Conservation (phyloP, 2,797 vertebrate genomes). For the Gobio occitaniae region DNA sequence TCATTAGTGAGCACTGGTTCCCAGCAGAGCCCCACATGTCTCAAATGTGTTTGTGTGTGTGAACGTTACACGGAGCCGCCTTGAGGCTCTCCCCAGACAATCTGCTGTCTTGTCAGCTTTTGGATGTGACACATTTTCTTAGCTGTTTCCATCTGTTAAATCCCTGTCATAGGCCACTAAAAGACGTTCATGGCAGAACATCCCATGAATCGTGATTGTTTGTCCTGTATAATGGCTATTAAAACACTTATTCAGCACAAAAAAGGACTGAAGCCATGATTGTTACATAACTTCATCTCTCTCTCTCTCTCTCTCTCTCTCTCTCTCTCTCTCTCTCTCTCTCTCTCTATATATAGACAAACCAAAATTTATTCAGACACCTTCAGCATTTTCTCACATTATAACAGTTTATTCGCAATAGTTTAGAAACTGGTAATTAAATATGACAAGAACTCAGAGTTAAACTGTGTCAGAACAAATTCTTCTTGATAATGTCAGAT, state of each 20-base stretch:
- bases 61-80: slow-evolving; percentile 11
- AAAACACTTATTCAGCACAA: background rate
- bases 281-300: background rate
- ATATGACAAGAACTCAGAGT: no score
- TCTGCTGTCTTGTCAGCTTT: slow-evolving; percentile 55
- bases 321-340: background rate
- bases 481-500: no score
- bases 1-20: slow-evolving; percentile 35
- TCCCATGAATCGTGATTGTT: slow-evolving; percentile 4
- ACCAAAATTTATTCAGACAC: no score
- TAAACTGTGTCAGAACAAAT: no score
- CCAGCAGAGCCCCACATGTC: slow-evolving; percentile 50
- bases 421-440: no score
- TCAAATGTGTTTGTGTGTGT: slow-evolving; percentile 44
- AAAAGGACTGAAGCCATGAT: background rate
- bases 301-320: background rate
- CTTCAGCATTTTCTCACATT: no score
- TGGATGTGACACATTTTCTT: slow-evolving; percentile 45
- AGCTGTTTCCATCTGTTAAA: slow-evolving; percentile 41
- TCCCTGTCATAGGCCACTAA: slow-evolving; percentile 26
- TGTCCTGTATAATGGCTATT: background rate
- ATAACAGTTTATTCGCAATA: no score
- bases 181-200: slow-evolving; percentile 5
- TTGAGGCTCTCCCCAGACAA: slow-evolving; percentile 36
- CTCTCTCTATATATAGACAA: no score